Percentiles rank a stretch among this genome's conserved stretches.
These are phyloP conservation scores for Raphicerus campestris DNA, from an alignment of 2,113 vertebrate genomes.

Conservation along the genomic window DNA sequence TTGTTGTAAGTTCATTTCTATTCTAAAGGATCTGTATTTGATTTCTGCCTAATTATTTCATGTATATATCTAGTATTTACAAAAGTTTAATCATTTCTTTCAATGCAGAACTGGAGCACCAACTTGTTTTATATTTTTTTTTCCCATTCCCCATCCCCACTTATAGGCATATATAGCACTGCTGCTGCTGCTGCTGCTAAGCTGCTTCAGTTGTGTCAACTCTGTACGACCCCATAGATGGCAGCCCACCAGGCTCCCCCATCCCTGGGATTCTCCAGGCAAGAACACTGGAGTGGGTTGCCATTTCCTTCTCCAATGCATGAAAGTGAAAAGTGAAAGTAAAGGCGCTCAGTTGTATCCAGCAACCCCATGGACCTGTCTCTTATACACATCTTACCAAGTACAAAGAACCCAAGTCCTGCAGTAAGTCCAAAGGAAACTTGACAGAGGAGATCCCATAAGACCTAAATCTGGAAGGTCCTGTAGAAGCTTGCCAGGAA, in stretches of 20 bases:
- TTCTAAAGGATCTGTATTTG: neutral
- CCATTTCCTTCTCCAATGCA: too few relatives aligned
- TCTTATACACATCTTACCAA: too few relatives aligned
- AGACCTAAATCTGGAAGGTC: neutral
- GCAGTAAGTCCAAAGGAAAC: neutral
- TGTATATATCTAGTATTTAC: neutral
- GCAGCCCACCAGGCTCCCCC: too few relatives aligned
- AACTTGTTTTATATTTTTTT: neutral
- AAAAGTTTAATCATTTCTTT: neutral
- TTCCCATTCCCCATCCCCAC: neutral
- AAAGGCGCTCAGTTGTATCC: too few relatives aligned
- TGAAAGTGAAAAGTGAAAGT: too few relatives aligned
- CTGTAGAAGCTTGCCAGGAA: neutral
- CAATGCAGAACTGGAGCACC: neutral
- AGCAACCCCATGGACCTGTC: too few relatives aligned
- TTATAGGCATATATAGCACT: neutral
- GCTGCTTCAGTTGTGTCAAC: neutral
- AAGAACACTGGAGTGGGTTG: too few relatives aligned
- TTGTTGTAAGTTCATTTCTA: neutral
- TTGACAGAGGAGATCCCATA: neutral
- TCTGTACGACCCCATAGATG: accelerated
- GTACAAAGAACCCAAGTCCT: neutral
- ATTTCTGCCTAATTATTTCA: slow-evolving; percentile 8
- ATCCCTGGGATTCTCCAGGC: too few relatives aligned
- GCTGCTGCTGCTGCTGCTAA: too few relatives aligned